Evolutionary conservation across 2,888 invertebrate genomes (phyloP).

Genomic region (Mellilla xanthometata): DNA sequence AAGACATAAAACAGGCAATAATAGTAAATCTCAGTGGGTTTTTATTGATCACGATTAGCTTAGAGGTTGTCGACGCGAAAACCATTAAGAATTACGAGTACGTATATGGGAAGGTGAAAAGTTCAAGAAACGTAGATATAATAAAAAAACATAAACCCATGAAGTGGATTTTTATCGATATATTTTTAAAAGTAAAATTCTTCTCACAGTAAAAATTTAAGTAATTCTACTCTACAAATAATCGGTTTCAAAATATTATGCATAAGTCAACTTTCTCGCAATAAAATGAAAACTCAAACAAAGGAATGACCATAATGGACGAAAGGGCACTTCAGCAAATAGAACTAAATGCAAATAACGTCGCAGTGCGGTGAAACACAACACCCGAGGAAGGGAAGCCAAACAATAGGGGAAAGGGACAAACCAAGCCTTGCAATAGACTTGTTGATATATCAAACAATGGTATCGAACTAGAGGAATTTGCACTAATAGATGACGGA

Average conservation of each 20-base stretch:
- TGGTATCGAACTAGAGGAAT: background rate
- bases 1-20: constrained; percentile 18
- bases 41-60: constrained; percentile 14
- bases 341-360: constrained; percentile 34
- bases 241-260: no score
- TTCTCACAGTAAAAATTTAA: no score
- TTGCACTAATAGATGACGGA: no score
- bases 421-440: constrained; percentile 20
- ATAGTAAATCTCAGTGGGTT: constrained; percentile 9
- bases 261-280: background rate
- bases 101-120: no score
- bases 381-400: constrained; percentile 25
- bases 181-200: no score
- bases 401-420: constrained; percentile 36
- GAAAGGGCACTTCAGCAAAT: constrained; percentile 27
- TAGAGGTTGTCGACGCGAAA: constrained; percentile 2
- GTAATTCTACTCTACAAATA: no score
- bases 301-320: constrained; percentile 16
- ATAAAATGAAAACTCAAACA: constrained; percentile 5
- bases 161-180: no score
- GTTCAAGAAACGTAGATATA: no score
- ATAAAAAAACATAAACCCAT: no score
- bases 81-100: background rate
- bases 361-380: constrained; percentile 41
- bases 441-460: constrained; percentile 10